Percentiles rank a stretch among this genome's conserved stretches.
These are phyloP conservation scores for Casuarius casuarius DNA, from an alignment of 2,113 vertebrate genomes.

Conservation along the genomic window DNA sequence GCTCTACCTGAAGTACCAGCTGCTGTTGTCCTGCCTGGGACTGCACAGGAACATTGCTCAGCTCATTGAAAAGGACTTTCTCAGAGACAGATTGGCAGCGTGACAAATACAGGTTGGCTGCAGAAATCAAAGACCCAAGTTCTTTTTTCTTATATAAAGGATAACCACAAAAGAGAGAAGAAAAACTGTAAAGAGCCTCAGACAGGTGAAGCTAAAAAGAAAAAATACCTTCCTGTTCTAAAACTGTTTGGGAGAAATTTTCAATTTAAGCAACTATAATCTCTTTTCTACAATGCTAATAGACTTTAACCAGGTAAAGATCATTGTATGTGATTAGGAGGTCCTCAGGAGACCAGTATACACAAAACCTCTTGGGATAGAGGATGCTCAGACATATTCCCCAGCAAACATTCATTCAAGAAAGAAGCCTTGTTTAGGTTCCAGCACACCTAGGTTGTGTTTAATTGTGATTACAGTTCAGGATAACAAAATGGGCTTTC, in stretches of 20 bases:
- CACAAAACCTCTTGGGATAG: not conserved
- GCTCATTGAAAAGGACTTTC: conserved; percentile 30
- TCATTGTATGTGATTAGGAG: not conserved
- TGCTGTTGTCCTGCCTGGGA: conserved; percentile 21
- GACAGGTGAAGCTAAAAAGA: not conserved
- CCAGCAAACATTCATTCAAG: conserved; percentile 14
- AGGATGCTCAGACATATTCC: conserved; percentile 19
- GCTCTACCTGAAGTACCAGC: conserved; percentile 48
- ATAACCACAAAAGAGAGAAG: not conserved
- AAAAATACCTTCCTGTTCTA: not conserved
- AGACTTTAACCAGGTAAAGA: not conserved
- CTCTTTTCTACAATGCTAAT: not conserved
- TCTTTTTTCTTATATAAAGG: not conserved
- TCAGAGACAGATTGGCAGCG: conserved; percentile 33
- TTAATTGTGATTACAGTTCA: conserved; percentile 5
- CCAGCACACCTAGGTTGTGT: not conserved
- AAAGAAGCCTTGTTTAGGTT: not conserved
- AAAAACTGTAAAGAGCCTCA: not conserved
- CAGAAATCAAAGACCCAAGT: conserved; percentile 33
- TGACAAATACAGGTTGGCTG: conserved; percentile 24
- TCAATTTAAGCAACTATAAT: not conserved
- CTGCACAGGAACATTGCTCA: conserved; percentile 29
- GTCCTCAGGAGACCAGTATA: not conserved
- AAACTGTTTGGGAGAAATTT: not conserved
- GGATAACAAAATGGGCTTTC: conserved; percentile 6